Evolutionary conservation across 1,140 invertebrate genomes (phyloP), one percentile per base, ranked within the genome.

Genomic region (Drosophila sp.): DNA sequence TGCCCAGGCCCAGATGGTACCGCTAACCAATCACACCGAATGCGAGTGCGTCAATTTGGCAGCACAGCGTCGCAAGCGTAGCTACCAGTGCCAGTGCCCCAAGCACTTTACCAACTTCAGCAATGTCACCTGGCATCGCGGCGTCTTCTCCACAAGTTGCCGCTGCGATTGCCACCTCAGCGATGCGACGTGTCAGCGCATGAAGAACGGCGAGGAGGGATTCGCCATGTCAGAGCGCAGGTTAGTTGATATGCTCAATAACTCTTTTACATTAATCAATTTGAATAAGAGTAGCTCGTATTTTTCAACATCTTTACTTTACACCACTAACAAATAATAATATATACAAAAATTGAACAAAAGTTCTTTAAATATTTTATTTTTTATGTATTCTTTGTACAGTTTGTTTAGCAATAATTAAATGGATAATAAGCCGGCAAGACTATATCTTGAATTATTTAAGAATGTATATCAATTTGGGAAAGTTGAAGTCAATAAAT

Each of bases 171-270:
- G 90, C 53, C 72, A 78, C 18, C 65, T 80, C n/a, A 87, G 38
- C 40, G 66, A 91, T 78, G 21, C 50, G 5, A 80, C 78, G 7
- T 91, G 90, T 69, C 76, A 86, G 58, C 76, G 90, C 18, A 50
- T 91, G 14, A 91, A 91, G 61, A 89, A 90, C 25, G 90, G 90
- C 21, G 86, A 81, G 5, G 90, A 91, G 61, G 90, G 90, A 18
- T 91, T 91, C 51, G 58, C 86, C n/a, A 54, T 91, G 50, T 76
- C 78, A 7, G 90, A 91, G 45, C 73, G 90, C 54, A 87, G 59
- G 90, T 91, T 4, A 72, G 69, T 72, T 0, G 34, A 7, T 21
- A 21, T n/a, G n/a, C n/a, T n/a, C n/a, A n/a, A n/a, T n/a, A n/a
- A n/a, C n/a, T n/a, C n/a, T n/a, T n/a, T n/a, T n/a, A n/a, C n/a